Evolutionary conservation across 2,797 vertebrate genomes (phyloP), one percentile per base, ranked within the genome.

Genomic region (Oreortyx pictus): DNA sequence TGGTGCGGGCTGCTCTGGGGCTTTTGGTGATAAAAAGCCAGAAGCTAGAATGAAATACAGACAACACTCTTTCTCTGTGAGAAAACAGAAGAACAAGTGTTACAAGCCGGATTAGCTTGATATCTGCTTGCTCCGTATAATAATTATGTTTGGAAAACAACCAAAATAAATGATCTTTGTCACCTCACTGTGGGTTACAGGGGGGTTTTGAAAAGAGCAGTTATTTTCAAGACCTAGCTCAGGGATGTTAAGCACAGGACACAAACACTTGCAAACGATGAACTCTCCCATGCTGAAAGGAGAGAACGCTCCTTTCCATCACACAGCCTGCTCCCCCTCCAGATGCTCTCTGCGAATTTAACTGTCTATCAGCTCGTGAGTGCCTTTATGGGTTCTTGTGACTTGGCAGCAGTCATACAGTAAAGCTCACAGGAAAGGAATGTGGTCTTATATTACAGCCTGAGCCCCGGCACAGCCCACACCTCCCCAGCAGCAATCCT

Each of bases 371-470:
- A 16, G 4, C 41, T 12, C 41, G 56, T 0, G 0, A 39, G 39
- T 65, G 60, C 71, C 82, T 59, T 35, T 11, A 15, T 11, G 67
- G 60, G 54, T 81, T 70, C 77, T 33, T 61, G 78, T 57, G 74
- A 77, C 61, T 33, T 74, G 91, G 88, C 81, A 93, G 27, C 33
- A 78, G 11, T 23, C 19, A 1, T 6, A 29, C 60, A 62, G n/a
- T 7, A 70, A 88, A 90, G 64, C 77, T 95, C 88, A 78, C 0
- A 8, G 67, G 84, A 79, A 65, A 90, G 91, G 86, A 86, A 79
- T 91, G 76, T 74, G 75, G 11, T 54, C 31, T 73, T 50, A 47
- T 20, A 41, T 61, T 47, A 20, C 76, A 62, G 70, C 13, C 23
- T 1, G 20, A 78, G 73, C 35, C 57, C 20, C 19, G 23, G 89